Evolutionary conservation across 2,888 invertebrate genomes (phyloP), one percentile per base, ranked within the genome.

Genomic region (Tipula helvola): DNA sequence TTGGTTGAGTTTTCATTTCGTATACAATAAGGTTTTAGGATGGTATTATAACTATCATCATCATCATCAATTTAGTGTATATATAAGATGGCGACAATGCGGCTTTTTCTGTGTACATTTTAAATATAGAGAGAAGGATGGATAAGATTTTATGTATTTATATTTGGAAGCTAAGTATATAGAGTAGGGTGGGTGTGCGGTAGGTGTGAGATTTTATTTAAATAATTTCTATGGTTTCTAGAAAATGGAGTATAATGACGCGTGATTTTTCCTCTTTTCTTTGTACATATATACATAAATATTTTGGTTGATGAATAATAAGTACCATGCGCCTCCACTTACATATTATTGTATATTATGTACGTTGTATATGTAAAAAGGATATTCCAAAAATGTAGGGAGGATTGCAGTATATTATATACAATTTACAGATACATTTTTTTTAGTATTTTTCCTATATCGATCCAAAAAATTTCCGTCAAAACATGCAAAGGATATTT

Each of bases 161-260:
- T 84, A 84, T 39, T 83, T 83, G 12, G 36, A 83, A 83, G 36
- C 12, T 7, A 18, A 2, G 28, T 28, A 28, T 28, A 28, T 28
- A 28, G 83, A 36, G 36, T 36, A n/a, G 83, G 36, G 12, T 36
- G 10, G 5, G 36, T 83, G 36, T 12, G 36, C 4, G 10, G 3
- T 41, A 36, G 36, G 36, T 36, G 83, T 36, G 83, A 39, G 36
- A 83, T 83, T 83, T 83, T 83, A 83, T 83, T 83, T 83, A 83
- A 83, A 83, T 13, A n/a, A 83, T 84, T 84, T 84, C 16, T 84
- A 84, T 84, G 84, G 84, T 84, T 84, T 84, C 84, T 39, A 84
- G 41, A 71, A 71, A 71, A 71, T 71, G 71, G 71, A 39, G 39
- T 84, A 84, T 39, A 84, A 84, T 84, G 84, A 84, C 39, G 84